Percentiles rank a stretch among this genome's conserved stretches.
phyloP scores from a whole-genome alignment of 37 sponge, comb jelly and placozoan genomes.

The Theonella swinhoei region DNA sequence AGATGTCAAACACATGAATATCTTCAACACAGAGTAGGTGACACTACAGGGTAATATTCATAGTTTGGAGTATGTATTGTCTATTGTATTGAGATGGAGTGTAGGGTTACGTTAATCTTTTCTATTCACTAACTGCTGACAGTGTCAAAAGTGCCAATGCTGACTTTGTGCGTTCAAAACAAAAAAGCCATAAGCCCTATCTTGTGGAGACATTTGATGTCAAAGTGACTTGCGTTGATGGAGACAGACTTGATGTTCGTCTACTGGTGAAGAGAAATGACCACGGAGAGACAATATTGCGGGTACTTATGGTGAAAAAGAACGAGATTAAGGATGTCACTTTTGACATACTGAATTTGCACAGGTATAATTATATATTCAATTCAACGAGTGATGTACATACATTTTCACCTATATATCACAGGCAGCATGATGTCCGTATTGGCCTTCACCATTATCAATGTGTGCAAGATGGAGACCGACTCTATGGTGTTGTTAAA shows the following conservation, averaged over 20 bases:
- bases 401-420: not conserved
- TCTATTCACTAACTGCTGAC: not conserved
- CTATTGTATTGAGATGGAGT: no score
- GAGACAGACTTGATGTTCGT: not conserved
- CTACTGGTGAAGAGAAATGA: not conserved
- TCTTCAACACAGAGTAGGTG: not conserved
- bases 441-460: not conserved
- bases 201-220: slow-evolving; percentile 8
- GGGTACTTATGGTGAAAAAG: slow-evolving; percentile 1
- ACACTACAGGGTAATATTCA: not conserved
- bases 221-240: not conserved
- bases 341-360: not conserved
- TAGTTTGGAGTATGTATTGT: not conserved
- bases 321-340: not conserved
- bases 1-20: not conserved
- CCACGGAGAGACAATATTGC: not conserved
- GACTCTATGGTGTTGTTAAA: not conserved
- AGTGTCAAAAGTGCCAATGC: not conserved
- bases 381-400: not conserved
- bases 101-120: no score
- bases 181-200: not conserved
- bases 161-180: not conserved
- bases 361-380: not conserved
- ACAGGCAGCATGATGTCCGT: not conserved
- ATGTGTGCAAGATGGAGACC: slow-evolving; percentile 7